phyloP scores from a whole-genome alignment of 1,140 invertebrate genomes.

The Drosophila neocordata region DNA sequence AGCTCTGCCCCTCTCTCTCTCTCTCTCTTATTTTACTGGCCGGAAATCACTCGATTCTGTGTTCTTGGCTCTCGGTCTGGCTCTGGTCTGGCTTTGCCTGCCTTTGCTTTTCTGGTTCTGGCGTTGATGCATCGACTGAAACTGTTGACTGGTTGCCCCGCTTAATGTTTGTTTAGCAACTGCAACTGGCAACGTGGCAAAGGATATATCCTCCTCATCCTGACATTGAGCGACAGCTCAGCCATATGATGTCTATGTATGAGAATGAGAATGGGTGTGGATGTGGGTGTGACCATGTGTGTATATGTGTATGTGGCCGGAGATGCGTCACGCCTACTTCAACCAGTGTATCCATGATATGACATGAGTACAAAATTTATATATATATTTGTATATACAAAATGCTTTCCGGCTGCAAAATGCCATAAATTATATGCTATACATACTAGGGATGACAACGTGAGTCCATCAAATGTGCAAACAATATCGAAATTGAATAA shows the following conservation, averaged over 20 bases:
- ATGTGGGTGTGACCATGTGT: conserved; percentile 22
- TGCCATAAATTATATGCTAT: conserved; percentile 72
- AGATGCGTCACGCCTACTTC: conserved; percentile 7
- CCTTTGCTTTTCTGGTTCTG: conserved; percentile 30
- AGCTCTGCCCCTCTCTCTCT: conserved; percentile 8
- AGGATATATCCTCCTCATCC: conserved; percentile 12
- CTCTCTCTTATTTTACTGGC: conserved; percentile 21
- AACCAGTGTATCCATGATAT: conserved; percentile 13
- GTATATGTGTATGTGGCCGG: conserved; percentile 5
- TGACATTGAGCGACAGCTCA: conserved; percentile 65
- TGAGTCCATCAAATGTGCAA: conserved; percentile 15
- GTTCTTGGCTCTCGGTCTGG: conserved; percentile 4
- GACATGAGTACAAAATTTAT: conserved; percentile 56
- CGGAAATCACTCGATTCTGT: conserved; percentile 62
- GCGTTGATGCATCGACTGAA: conserved; percentile 70
- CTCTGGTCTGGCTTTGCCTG: conserved; percentile 9
- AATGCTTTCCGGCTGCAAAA: conserved; percentile 51
- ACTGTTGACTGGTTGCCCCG: conserved; percentile 69
- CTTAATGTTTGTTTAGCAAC: conserved; percentile 80
- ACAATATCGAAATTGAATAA: not conserved
- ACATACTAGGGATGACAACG: conserved; percentile 6
- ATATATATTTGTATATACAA: not conserved
- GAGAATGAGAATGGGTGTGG: conserved; percentile 23
- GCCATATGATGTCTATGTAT: conserved; percentile 54
- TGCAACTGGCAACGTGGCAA: conserved; percentile 50